Evolutionary conservation across 2,113 vertebrate species (phyloP), one percentile per base, ranked within the genome.

Genomic region (Cyprinus carpio): DNA sequence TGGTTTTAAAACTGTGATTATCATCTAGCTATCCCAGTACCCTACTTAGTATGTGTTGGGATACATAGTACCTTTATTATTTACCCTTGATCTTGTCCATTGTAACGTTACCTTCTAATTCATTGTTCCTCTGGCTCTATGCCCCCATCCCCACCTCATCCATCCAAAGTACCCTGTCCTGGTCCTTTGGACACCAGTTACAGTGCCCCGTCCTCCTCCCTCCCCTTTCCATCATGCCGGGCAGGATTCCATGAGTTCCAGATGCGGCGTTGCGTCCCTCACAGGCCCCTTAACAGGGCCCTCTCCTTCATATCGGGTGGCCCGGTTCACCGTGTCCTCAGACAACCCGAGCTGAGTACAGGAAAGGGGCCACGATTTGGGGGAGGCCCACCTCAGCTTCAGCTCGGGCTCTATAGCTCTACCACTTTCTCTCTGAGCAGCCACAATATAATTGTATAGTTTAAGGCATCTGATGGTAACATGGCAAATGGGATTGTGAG

Each of bases 321-420:
- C 92, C 92, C 89, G 91, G 94, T 95, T 94, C 93, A 94, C 90
- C 87, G 93, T 94, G 94, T 95, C 94, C 94, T 95, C 88, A 95
- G 93, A 94, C 92, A 95, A 94, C 94, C 94, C 92, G 43, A 93
- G 90, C 88, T 90, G 93, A 91, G 88, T 90, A 92, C 92, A 95
- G 92, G 92, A 94, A 95, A 94, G 93, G 91, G 94, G 94, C 92
- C 94, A 90, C 85, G 85, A 91, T 91, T 83, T 87, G 89, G 92
- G 87, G 93, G 92, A 92, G 91, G 93, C 92, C 91, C 92, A 92
- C 92, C 91, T 92, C 90, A 25, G 62, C 29, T 54, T 86, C 56
- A 51, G 37, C 58, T 75, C 64, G 0, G 23, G 76, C 80, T 75
- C 43, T 72, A 54, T 23, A 64, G 46, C 43, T 46, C 11, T 12